A percentile compares a stretch with the other conserved stretches of the same genome.
phyloP scores from a whole-genome alignment of 2,888 invertebrate species.

The Dyspetes luteomarginatus region DNA sequence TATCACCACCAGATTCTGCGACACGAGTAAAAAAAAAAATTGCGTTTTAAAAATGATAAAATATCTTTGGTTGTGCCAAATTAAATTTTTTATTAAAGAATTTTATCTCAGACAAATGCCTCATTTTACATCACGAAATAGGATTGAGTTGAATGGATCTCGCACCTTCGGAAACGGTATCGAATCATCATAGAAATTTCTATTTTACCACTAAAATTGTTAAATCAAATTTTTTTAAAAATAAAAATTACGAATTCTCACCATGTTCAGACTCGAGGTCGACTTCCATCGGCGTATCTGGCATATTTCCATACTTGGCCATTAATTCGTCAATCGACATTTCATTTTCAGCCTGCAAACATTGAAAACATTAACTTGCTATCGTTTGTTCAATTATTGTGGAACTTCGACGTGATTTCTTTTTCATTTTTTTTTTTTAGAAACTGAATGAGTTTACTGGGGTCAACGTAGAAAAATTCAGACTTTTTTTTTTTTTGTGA shows the following conservation, averaged over 20 bases:
- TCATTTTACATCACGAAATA: slow-evolving; percentile 76
- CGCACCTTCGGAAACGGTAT: slow-evolving; percentile 78
- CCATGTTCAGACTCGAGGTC: slow-evolving; percentile 83
- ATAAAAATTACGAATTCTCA: slow-evolving; percentile 59
- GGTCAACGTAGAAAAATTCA: slow-evolving; percentile 20
- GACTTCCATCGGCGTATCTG: slow-evolving; percentile 81
- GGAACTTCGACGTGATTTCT: not conserved
- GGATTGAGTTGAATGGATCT: slow-evolving; percentile 77
- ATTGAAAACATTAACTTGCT: slow-evolving; percentile 12
- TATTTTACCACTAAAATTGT: not conserved
- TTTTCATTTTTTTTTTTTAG: no score
- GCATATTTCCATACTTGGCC: slow-evolving; percentile 87
- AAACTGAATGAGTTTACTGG: no score
- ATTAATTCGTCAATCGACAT: slow-evolving; percentile 92
- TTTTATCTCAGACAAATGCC: slow-evolving; percentile 81
- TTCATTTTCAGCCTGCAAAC: slow-evolving; percentile 89
- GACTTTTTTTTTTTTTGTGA: not conserved
- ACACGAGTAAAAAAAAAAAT: slow-evolving; percentile 23
- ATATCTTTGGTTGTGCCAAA: not conserved
- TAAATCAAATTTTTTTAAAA: not conserved
- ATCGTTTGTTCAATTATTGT: not conserved
- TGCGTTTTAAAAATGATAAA: not conserved
- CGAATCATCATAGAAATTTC: slow-evolving; percentile 75
- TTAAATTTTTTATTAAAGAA: slow-evolving; percentile 27
- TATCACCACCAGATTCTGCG: slow-evolving; percentile 72